Conservation (phyloP, 2,888 invertebrate genomes). For the Leptothorax acervorum region DNA sequence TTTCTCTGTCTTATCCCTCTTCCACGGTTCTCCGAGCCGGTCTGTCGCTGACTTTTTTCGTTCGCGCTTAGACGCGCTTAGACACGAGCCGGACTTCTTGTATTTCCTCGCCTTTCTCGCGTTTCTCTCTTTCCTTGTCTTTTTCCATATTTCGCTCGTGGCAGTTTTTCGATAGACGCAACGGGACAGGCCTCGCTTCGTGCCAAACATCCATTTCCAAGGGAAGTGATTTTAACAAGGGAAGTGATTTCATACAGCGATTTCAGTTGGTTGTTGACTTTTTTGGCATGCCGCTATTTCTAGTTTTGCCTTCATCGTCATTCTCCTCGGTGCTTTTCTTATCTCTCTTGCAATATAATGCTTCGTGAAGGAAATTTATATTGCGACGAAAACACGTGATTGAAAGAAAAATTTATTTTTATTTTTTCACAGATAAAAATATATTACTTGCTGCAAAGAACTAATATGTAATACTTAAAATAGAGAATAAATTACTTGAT, state of each 20-base stretch:
- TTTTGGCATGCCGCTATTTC: not conserved
- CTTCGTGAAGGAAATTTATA: not conserved
- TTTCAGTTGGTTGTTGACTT: conserved; percentile 1
- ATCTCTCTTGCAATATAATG: not conserved
- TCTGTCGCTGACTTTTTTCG: conserved; percentile 22
- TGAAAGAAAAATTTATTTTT: not conserved
- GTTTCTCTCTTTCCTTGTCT: not conserved
- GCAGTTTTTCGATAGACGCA: not conserved
- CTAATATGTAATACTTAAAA: not conserved
- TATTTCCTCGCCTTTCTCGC: conserved; percentile 4
- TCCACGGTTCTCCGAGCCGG: conserved; percentile 19
- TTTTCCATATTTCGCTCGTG: not conserved
- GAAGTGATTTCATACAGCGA: not conserved
- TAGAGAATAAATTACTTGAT: not conserved
- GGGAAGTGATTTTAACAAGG: conserved; percentile 27
- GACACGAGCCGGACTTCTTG: conserved; percentile 28
- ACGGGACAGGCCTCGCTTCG: not conserved
- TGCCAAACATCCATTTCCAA: not conserved
- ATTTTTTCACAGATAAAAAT: not conserved
- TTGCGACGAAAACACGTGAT: not conserved
- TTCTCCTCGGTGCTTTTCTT: conserved; percentile 2
- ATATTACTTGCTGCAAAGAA: not conserved
- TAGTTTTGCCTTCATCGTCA: conserved; percentile 1
- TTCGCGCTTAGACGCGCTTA: conserved; percentile 25
- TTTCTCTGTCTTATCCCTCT: conserved; percentile 20